These are phyloP conservation scores for Carassius auratus DNA, from an alignment of 2,113 vertebrate genomes.

Conservation along the genomic window DNA sequence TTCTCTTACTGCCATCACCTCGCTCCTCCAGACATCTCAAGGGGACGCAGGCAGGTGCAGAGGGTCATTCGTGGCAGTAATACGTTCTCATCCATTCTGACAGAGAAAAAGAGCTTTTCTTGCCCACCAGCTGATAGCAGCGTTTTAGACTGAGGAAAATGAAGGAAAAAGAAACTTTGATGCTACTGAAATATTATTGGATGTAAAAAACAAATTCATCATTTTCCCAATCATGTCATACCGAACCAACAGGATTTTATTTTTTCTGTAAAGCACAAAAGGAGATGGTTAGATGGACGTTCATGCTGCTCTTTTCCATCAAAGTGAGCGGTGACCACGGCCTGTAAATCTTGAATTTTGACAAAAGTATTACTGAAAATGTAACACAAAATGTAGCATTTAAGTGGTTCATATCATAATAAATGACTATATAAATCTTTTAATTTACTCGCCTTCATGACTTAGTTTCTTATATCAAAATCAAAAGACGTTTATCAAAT, in stretches of 20 bases:
- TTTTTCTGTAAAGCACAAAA: background rate
- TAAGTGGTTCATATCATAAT: background rate
- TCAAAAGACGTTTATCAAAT: background rate
- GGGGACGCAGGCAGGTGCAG: constrained; percentile 28
- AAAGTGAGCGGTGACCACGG: background rate
- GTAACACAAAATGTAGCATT: background rate
- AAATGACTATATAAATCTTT: background rate
- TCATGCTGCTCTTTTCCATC: background rate
- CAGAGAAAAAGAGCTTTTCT: constrained; percentile 32
- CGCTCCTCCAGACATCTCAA: constrained; percentile 17
- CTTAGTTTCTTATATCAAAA: background rate
- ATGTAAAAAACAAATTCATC: constrained; percentile 38
- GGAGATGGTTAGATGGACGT: background rate
- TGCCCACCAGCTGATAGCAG: constrained; percentile 39
- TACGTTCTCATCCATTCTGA: constrained; percentile 32
- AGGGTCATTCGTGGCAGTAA: constrained; percentile 28
- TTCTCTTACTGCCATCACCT: background rate
- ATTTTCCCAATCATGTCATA: background rate
- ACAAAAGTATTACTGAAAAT: background rate
- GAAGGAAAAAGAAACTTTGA: constrained; percentile 44
- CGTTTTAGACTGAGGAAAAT: constrained; percentile 14
- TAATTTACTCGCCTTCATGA: background rate
- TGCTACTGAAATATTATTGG: constrained; percentile 29
- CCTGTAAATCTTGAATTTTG: background rate
- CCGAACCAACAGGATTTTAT: background rate